Percentiles rank a stretch among this genome's conserved stretches.
Conservation (phyloP, 2,888 invertebrate species). For the Dryocosmus kuriphilus region DNA sequence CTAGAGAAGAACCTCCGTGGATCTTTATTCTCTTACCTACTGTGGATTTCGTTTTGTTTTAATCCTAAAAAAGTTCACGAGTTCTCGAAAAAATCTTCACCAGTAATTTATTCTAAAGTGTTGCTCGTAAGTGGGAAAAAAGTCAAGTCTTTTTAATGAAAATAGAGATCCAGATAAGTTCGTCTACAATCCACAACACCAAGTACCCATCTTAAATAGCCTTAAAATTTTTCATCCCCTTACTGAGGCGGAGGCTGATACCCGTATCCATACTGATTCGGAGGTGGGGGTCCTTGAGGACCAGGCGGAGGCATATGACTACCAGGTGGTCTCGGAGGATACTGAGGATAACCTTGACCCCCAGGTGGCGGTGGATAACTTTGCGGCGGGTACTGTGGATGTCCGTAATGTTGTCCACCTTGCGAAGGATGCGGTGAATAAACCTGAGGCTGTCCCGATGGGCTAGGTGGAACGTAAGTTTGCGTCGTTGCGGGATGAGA, state of each 20-base stretch:
- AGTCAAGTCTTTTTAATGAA: background rate
- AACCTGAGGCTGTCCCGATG: slow-evolving; percentile 79
- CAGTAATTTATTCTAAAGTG: too few relatives aligned
- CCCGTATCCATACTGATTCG: slow-evolving; percentile 88
- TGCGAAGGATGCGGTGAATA: slow-evolving; percentile 81
- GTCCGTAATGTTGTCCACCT: slow-evolving; percentile 78
- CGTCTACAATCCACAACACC: background rate
- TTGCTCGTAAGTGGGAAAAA: background rate
- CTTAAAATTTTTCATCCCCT: slow-evolving; percentile 44
- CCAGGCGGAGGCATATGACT: slow-evolving; percentile 82
- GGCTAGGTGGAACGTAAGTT: slow-evolving; percentile 75
- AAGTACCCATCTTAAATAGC: slow-evolving; percentile 1
- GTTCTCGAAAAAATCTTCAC: too few relatives aligned
- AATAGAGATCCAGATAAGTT: background rate
- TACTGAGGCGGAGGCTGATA: slow-evolving; percentile 89
- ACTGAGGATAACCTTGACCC: slow-evolving; percentile 83
- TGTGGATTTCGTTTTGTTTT: background rate
- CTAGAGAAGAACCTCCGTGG: background rate
- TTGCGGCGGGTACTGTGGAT: slow-evolving; percentile 82
- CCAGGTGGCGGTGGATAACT: slow-evolving; percentile 82
- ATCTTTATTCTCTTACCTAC: background rate
- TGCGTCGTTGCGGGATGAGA: slow-evolving; percentile 79
- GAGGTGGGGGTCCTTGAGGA: slow-evolving; percentile 86
- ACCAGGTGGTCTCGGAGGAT: slow-evolving; percentile 81
- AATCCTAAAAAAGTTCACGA: too few relatives aligned